Conservation (phyloP, 2,888 invertebrate species). For the Dendrolimus houi region DNA sequence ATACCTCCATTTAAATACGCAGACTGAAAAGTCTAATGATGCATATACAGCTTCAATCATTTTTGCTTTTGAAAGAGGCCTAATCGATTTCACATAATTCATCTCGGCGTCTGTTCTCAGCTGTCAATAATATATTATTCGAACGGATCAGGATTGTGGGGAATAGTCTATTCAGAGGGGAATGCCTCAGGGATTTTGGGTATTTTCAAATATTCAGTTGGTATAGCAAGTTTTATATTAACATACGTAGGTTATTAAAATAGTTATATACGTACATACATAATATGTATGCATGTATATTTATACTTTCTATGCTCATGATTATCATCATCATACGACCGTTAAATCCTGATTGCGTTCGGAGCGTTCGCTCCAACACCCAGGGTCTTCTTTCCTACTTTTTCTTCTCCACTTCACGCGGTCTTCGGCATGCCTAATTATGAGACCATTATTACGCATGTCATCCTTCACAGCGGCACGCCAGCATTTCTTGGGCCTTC, state of each 20-base stretch:
- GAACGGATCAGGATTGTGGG: neutral
- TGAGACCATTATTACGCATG: neutral
- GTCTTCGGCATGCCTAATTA: neutral
- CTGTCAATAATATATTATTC: neutral
- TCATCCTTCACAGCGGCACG: too few species aligned
- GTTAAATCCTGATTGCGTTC: too few species aligned
- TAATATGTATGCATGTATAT: too few species aligned
- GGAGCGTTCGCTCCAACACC: neutral
- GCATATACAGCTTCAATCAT: too few species aligned
- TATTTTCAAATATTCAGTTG: neutral
- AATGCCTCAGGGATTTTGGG: neutral
- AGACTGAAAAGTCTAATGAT: too few species aligned
- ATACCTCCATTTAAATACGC: too few species aligned
- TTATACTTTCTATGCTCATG: too few species aligned
- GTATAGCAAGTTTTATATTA: too few species aligned
- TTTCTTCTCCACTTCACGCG: neutral
- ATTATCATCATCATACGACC: too few species aligned
- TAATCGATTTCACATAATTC: neutral
- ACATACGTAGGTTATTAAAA: too few species aligned
- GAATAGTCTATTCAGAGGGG: neutral
- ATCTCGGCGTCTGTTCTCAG: neutral
- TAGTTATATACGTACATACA: too few species aligned
- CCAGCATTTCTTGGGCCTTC: too few species aligned
- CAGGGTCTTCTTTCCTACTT: neutral
- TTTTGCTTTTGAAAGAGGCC: neutral